A percentile compares a stretch with the other conserved stretches of the same genome.
Evolutionary conservation across 2,888 invertebrate genomes (phyloP).

Genomic region (Eupithecia insigniata): DNA sequence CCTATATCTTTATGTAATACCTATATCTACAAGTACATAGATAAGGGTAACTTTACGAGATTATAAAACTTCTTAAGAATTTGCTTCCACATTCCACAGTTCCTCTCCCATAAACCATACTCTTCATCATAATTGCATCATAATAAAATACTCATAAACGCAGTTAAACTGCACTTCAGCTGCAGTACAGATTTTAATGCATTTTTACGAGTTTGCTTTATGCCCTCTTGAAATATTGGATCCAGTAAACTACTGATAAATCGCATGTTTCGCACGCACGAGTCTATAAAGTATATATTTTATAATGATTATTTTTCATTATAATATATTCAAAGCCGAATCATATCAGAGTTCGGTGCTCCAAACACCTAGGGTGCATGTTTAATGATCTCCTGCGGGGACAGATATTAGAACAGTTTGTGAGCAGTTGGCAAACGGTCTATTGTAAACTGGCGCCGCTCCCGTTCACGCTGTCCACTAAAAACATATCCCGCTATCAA

Average conservation of each 20-base stretch:
- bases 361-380: neutral
- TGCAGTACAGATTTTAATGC: slow-evolving; percentile 20
- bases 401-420: neutral
- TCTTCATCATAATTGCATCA: slow-evolving; percentile 7
- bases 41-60: neutral
- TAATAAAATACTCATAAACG: slow-evolving; percentile 15
- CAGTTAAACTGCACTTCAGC: neutral
- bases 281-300: neutral
- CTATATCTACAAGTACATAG: no score
- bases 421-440: no score
- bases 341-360: neutral
- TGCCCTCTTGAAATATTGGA: slow-evolving; percentile 20
- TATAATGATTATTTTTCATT: neutral
- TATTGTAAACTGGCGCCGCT: no score
- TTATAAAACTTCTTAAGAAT: neutral
- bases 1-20: neutral
- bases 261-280: slow-evolving; percentile 19
- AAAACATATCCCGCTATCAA: no score
- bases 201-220: slow-evolving; percentile 23
- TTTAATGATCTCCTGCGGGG: neutral
- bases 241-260: slow-evolving; percentile 11
- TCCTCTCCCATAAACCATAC: neutral
- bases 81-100: neutral
- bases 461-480: no score
- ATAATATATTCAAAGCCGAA: neutral